Conservation (phyloP, 2,888 invertebrate genomes). For the Xylophagus ater region DNA sequence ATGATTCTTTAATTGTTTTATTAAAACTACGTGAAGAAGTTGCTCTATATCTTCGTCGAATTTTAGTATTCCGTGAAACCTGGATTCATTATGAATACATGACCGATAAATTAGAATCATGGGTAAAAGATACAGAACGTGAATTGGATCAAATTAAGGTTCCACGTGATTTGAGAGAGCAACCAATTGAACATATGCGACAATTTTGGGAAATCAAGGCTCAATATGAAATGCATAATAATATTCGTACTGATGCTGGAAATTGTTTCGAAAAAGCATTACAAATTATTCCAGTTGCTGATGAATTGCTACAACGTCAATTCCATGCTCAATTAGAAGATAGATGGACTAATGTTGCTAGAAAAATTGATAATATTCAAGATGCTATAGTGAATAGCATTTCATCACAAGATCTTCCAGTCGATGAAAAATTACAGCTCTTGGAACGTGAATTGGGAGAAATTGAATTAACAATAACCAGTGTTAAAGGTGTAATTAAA, state of each 20-base stretch:
- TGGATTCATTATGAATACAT: conserved; percentile 66
- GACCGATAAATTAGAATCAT: conserved; percentile 61
- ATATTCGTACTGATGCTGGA: conserved; percentile 60
- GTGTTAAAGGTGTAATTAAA: conserved; percentile 66
- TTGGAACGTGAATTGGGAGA: conserved; percentile 69
- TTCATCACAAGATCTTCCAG: conserved; percentile 60
- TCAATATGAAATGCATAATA: conserved; percentile 73
- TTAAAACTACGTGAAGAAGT: conserved; percentile 65
- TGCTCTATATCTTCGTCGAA: conserved; percentile 55
- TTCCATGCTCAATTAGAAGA: conserved; percentile 67
- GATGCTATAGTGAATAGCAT: conserved; percentile 56
- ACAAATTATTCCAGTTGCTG: conserved; percentile 68
- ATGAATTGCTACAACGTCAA: conserved; percentile 70
- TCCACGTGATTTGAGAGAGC: conserved; percentile 49
- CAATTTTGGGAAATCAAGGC: conserved; percentile 85
- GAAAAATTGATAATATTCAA: conserved; percentile 55
- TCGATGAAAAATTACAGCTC: conserved; percentile 60
- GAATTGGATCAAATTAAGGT: conserved; percentile 54
- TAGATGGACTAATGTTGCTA: conserved; percentile 58
- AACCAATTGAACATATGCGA: conserved; percentile 59
- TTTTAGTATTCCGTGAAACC: conserved; percentile 64
- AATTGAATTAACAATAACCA: conserved; percentile 55
- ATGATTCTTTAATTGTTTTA: conserved; percentile 59
- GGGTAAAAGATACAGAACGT: conserved; percentile 63
- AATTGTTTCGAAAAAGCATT: conserved; percentile 65